A percentile compares a stretch with the other conserved stretches of the same genome.
phyloP scores from a whole-genome alignment of 2,888 invertebrate genomes.

The Dolichomitus sp. region DNA sequence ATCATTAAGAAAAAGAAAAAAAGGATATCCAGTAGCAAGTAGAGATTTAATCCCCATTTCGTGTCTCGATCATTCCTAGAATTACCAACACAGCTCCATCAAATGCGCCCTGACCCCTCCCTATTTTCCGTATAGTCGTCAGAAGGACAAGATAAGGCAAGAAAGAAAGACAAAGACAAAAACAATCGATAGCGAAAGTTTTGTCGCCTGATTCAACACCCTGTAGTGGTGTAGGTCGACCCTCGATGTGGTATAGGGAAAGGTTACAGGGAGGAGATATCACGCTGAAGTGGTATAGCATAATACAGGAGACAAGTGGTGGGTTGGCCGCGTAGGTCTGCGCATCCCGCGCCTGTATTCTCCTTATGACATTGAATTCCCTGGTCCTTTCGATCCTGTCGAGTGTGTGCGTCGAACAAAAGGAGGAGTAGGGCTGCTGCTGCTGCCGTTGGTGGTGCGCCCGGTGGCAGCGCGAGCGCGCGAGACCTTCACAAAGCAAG shows the following conservation, averaged over 20 bases:
- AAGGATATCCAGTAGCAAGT: background rate
- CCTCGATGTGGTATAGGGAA: background rate
- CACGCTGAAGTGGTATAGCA: constrained; percentile 18
- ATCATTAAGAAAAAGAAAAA: background rate
- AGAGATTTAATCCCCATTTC: background rate
- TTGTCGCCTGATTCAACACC: constrained; percentile 21
- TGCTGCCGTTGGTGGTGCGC: background rate
- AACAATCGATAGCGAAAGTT: constrained; percentile 25
- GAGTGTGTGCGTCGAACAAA: constrained; percentile 45
- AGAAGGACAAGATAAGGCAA: background rate
- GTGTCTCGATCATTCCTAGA: background rate
- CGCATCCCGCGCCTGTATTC: constrained; percentile 46
- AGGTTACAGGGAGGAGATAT: background rate
- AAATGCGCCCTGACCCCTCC: background rate
- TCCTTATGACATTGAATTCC: constrained; percentile 61
- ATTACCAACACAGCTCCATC: background rate
- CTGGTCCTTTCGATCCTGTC: constrained; percentile 36
- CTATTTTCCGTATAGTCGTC: background rate
- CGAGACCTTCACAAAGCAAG: constrained; percentile 54
- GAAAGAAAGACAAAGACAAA: background rate
- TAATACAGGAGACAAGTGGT: constrained; percentile 32
- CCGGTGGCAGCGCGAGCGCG: constrained; percentile 14
- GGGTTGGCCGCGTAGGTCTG: constrained; percentile 13
- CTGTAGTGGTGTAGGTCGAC: constrained; percentile 20
- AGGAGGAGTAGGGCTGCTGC: constrained; percentile 18